These are phyloP conservation scores for Drosophila ustulata DNA, from an alignment of 2,888 invertebrate genomes.

Conservation along the genomic window DNA sequence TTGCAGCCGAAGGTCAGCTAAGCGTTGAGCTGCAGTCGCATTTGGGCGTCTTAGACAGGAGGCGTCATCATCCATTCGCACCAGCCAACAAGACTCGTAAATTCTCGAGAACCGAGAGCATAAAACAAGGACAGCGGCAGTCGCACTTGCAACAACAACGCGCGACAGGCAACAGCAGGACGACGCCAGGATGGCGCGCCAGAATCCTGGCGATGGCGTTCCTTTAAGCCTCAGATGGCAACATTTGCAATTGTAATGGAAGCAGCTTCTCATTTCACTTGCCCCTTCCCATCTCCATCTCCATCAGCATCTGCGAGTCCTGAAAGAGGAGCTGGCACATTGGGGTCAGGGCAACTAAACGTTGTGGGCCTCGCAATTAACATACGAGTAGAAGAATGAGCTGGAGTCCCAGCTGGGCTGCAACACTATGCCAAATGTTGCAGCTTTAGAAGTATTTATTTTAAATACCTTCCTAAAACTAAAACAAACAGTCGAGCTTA, in stretches of 20 bases:
- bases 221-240: slow-evolving; percentile 66
- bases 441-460: slow-evolving; percentile 37
- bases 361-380: slow-evolving; percentile 54
- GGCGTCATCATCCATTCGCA: slow-evolving; percentile 27
- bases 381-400: slow-evolving; percentile 38
- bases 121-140: slow-evolving; percentile 38
- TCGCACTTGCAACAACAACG: slow-evolving; percentile 17
- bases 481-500: slow-evolving; percentile 41
- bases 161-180: slow-evolving; percentile 37
- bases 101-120: slow-evolving; percentile 30
- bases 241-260: slow-evolving; percentile 77
- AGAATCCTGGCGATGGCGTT: slow-evolving; percentile 51
- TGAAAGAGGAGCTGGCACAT: slow-evolving; percentile 19
- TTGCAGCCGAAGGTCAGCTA: not conserved
- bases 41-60: slow-evolving; percentile 28
- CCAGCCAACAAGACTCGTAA: slow-evolving; percentile 28
- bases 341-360: slow-evolving; percentile 47
- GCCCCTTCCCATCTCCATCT: too few relatives aligned
- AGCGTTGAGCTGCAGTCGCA: slow-evolving; percentile 12
- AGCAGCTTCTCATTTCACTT: slow-evolving; percentile 17
- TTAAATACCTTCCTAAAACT: slow-evolving; percentile 34
- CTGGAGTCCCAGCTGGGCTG: slow-evolving; percentile 3
- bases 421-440: slow-evolving; percentile 27
- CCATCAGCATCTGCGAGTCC: not conserved
- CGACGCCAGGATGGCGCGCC: slow-evolving; percentile 68